Evolutionary conservation across 2,113 vertebrate species (phyloP), one percentile per base, ranked within the genome.

Genomic region (Bungarus multicinctus): DNA sequence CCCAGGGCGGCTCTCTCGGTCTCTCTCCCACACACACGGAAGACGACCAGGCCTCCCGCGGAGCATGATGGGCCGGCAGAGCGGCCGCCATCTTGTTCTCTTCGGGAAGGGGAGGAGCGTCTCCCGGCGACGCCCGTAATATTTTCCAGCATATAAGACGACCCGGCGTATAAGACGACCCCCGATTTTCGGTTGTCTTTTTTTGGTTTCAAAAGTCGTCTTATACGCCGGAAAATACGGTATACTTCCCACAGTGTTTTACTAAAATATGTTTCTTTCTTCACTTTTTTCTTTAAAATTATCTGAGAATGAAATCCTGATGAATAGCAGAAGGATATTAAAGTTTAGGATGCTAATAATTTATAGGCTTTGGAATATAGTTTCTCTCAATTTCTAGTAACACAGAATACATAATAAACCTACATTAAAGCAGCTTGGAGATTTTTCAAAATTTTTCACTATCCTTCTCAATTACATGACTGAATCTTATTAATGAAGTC

Each of bases 371-470:
- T 43, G 27, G 58, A 90, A 81, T 58, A 93, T 95, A 34, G 94
- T 94, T 92, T 88, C 30, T 47, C 94, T 92, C 69, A 18, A 47
- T 23, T 94, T 96, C 94, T 85, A 93, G 93, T 91, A 25, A 23
- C 91, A 91, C 0, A 0, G 4, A 0, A 58, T 85, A 25, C 58
- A 74, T 34, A 39, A 85, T 91, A 92, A 91, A 14, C 18, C 11
- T 90, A 93, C 22, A 2, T 0, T 9, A 47, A 5, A 87, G 27
- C 39, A 91, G 3, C 69, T 53, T 53, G 86, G 92, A 89, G 94
- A 54, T 58, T 55, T 86, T 94, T 30, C 39, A 1, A 1, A 27
- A 90, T 74, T 53, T 43, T 93, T 87, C n/a, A 0, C 34, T 89
- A 9, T 22, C 81, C 50, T 90, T 14, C 85, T 87, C 55, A 91